Conservation (phyloP, 2,113 vertebrate species). For the Amphiprion ocellaris region DNA sequence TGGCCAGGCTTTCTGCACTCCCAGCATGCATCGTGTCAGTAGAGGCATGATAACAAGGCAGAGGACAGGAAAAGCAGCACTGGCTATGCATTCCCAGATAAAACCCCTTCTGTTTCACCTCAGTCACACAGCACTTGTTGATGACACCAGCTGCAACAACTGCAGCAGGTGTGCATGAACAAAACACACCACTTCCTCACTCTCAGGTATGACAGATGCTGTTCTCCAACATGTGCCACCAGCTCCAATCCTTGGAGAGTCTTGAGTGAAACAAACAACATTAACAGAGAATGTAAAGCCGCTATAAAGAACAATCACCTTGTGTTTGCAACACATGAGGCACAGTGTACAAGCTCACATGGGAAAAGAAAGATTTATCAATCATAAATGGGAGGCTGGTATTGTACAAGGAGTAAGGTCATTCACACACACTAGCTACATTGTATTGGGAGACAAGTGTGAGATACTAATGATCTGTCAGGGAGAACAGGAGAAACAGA, state of each 20-base stretch:
- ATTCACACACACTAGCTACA: constrained; percentile 37
- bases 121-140: constrained; percentile 40
- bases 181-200: constrained; percentile 9
- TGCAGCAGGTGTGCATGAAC: constrained; percentile 33
- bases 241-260: constrained; percentile 33
- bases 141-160: constrained; percentile 28
- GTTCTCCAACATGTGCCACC: constrained; percentile 15
- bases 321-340: constrained; percentile 36
- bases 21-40: neutral
- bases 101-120: constrained; percentile 23
- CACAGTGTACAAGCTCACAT: constrained; percentile 23
- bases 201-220: constrained; percentile 44
- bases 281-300: constrained; percentile 20
- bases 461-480: constrained; percentile 16
- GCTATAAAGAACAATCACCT: constrained; percentile 16
- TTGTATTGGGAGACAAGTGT: constrained; percentile 36
- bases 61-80: constrained; percentile 23
- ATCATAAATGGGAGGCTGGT: constrained; percentile 40
- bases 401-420: constrained; percentile 49
- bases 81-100: neutral
- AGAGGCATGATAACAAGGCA: constrained; percentile 12
- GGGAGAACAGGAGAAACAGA: neutral
- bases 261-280: constrained; percentile 31
- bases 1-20: neutral
- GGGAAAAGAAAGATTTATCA: constrained; percentile 48